Conservation (phyloP, 2,888 invertebrate genomes). For the Drosophila picticornis region DNA sequence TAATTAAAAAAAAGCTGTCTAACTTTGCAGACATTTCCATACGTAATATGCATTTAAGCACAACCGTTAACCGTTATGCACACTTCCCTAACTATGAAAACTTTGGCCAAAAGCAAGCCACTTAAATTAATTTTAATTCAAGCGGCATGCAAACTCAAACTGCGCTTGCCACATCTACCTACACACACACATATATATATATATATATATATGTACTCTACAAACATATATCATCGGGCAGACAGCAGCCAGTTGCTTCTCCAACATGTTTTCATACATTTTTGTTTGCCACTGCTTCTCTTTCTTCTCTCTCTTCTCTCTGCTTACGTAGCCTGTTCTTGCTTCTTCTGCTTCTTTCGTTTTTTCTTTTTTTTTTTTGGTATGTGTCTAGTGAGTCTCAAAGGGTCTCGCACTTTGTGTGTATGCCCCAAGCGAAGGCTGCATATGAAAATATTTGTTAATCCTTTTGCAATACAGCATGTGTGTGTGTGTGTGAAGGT, state of each 20-base stretch:
- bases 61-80: conserved; percentile 37
- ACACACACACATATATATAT: not conserved
- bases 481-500: conserved; percentile 33
- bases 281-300: conserved; percentile 43
- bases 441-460: conserved; percentile 73
- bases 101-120: conserved; percentile 71
- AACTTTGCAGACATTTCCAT: conserved; percentile 66
- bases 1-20: conserved; percentile 59
- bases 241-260: conserved; percentile 19
- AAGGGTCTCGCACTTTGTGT: conserved; percentile 69
- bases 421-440: conserved; percentile 51
- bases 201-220: not conserved
- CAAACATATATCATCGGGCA: conserved; percentile 27
- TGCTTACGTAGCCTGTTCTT: not conserved
- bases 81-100: conserved; percentile 49
- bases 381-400: conserved; percentile 63
- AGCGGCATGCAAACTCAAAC: conserved; percentile 47
- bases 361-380: conserved; percentile 17
- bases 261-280: conserved; percentile 68
- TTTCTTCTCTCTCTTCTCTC: not conserved
- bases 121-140: conserved; percentile 77
- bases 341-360: not conserved
- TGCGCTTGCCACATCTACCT: conserved; percentile 3
- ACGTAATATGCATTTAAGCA: conserved; percentile 59
- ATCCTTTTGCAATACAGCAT: conserved; percentile 50